A percentile compares a stretch with the other conserved stretches of the same genome.
Evolutionary conservation across 2,888 invertebrate species (phyloP).

Genomic region (Megamerina dolium): DNA sequence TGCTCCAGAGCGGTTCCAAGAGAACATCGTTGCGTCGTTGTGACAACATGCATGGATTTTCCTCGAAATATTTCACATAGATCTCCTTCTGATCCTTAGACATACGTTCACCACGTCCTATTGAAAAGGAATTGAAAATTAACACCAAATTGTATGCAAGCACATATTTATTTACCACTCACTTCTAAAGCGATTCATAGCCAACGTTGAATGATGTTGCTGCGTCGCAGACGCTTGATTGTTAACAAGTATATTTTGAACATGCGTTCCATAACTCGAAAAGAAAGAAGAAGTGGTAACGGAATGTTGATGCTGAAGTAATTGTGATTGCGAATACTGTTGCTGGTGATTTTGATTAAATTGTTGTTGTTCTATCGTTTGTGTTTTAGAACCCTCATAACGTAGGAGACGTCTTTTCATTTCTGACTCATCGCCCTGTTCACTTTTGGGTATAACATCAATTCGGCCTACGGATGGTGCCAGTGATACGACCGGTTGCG

Average conservation of each 20-base stretch:
- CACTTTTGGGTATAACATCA: constrained; percentile 42
- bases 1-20: constrained; percentile 39
- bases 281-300: constrained; percentile 7
- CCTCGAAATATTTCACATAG: constrained; percentile 42
- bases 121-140: constrained; percentile 6
- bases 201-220: constrained; percentile 35
- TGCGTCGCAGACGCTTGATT: constrained; percentile 13
- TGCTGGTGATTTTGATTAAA: constrained; percentile 26
- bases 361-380: constrained; percentile 18
- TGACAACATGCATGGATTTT: constrained; percentile 41
- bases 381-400: background rate
- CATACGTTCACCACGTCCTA: constrained; percentile 43
- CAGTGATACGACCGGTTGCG: constrained; percentile 33
- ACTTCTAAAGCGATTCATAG: constrained; percentile 40
- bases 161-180: constrained; percentile 13
- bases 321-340: constrained; percentile 22
- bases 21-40: constrained; percentile 39
- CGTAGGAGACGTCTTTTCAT: no score
- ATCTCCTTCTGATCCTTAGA: constrained; percentile 43
- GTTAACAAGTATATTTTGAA: background rate
- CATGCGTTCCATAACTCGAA: constrained; percentile 9
- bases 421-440: constrained; percentile 33
- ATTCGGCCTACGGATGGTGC: constrained; percentile 42
- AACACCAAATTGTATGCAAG: background rate
- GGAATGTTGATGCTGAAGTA: constrained; percentile 20